phyloP scores from a whole-genome alignment of 2,113 vertebrate species.

The Serinus canaria region DNA sequence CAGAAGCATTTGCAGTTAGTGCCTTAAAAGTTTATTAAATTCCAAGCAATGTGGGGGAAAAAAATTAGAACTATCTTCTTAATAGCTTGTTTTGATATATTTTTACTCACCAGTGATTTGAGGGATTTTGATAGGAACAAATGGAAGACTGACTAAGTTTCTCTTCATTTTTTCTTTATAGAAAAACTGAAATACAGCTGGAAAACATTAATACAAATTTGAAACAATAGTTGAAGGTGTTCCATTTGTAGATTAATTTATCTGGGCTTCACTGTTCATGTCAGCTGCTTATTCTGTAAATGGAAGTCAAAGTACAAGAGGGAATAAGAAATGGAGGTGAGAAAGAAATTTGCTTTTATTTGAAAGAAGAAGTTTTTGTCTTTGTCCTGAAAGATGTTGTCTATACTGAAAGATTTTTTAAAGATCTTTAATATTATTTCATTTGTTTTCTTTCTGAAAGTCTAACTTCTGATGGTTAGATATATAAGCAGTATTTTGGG shows the following conservation, averaged over 20 bases:
- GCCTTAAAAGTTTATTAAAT: constrained; percentile 12
- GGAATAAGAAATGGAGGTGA: neutral
- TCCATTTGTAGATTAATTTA: neutral
- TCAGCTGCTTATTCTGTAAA: neutral
- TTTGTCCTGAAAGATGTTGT: neutral
- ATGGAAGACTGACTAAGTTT: neutral
- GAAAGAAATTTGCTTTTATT: neutral
- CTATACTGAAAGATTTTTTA: neutral
- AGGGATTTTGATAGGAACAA: neutral
- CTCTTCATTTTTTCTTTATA: neutral
- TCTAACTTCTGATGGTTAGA: neutral
- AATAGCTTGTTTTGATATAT: neutral
- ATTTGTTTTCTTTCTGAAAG: neutral
- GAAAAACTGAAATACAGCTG: neutral
- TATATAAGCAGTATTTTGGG: neutral
- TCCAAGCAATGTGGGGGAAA: neutral
- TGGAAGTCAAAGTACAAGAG: neutral
- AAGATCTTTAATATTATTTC: neutral
- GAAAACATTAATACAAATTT: neutral
- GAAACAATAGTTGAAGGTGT: constrained; percentile 8
- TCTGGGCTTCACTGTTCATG: neutral
- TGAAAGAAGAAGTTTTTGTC: neutral
- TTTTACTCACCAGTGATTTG: neutral
- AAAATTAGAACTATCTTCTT: neutral
- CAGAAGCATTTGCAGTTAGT: neutral